phyloP scores from a whole-genome alignment of 2,888 invertebrate genomes.

The Acanthosepion esculentum region DNA sequence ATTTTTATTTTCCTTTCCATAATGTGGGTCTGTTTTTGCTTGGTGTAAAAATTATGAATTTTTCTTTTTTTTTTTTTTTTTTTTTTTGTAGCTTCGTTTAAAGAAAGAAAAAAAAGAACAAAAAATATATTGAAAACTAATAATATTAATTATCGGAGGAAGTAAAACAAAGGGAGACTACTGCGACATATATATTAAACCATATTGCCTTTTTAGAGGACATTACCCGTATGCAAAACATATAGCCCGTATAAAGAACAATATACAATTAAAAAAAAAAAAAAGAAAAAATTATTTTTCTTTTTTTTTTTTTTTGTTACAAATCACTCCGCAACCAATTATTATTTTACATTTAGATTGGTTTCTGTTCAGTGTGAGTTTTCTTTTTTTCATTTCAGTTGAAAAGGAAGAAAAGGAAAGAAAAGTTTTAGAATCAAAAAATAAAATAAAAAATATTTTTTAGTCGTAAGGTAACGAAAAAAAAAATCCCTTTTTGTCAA shows the following conservation, averaged over 20 bases:
- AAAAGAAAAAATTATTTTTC: too few relatives aligned
- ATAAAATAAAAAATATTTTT: too few relatives aligned
- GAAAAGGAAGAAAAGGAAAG: too few relatives aligned
- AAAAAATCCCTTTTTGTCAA: too few relatives aligned
- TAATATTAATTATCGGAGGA: neutral
- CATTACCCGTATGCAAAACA: neutral
- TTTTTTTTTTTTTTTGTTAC: too few relatives aligned
- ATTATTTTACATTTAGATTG: too few relatives aligned
- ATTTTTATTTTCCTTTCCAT: neutral
- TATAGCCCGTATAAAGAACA: slow-evolving; percentile 22
- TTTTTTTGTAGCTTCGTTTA: neutral
- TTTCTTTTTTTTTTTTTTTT: neutral
- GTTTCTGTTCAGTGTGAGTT: too few relatives aligned
- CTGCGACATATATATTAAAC: slow-evolving; percentile 33
- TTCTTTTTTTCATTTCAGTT: too few relatives aligned
- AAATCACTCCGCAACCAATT: too few relatives aligned
- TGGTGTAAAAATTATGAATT: neutral
- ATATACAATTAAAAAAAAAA: neutral
- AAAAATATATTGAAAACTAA: neutral
- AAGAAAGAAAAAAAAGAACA: neutral
- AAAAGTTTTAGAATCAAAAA: too few relatives aligned
- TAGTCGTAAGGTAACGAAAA: too few relatives aligned
- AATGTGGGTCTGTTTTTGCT: slow-evolving; percentile 15
- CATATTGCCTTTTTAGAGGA: neutral
- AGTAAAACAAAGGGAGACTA: slow-evolving; percentile 8